Evolutionary conservation across 2,888 invertebrate genomes (phyloP), one percentile per base, ranked within the genome.

Genomic region (Quadroppia sp.): DNA sequence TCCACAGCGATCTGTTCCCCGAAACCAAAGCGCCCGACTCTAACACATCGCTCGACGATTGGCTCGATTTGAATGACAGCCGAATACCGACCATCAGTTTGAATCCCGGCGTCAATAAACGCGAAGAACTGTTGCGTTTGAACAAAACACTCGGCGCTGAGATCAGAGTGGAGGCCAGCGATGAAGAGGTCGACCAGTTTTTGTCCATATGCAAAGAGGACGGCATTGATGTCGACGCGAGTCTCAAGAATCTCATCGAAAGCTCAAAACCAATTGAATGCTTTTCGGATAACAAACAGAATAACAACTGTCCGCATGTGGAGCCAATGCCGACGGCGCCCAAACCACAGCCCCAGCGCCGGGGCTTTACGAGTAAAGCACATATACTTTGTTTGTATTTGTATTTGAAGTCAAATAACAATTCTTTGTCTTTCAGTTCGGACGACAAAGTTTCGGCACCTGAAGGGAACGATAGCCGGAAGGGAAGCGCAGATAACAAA

Each of bases 401-500:
- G 7, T 30, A 59, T 30, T 59, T 59, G 32, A 59, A 59, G 23
- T 23, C 25, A 17, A 17, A 23, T 23, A 28, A 23, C 15, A 7
- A 15, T 59, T 59, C n/a, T 4, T 13, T 61, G 32, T 28, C 42
- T 74, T 80, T 32, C 78, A 89, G 89, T 88, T 71, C 88, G 90
- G 79, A 92, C 91, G 48, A 93, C 94, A 0, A 96, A 96, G 82
- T 96, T 93, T 83, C 88, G 94, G 0, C 94, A 95, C 81, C 83
- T 96, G 79, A 94, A 94, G 81, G 95, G 94, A 42, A 92, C 91
- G 4, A 89, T 92, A 0, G 89, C 90, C 0, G 94, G 94, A 83
- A 93, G 93, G 83, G 92, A 91, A 28, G 89, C 89, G 1, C 93
- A 94, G 80, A 90, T 95, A 78, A 94, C 95, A 81, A 96, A 96